These are phyloP conservation scores for Lutraria rhynchaena DNA, from an alignment of 1,140 invertebrate species.

Conservation along the genomic window DNA sequence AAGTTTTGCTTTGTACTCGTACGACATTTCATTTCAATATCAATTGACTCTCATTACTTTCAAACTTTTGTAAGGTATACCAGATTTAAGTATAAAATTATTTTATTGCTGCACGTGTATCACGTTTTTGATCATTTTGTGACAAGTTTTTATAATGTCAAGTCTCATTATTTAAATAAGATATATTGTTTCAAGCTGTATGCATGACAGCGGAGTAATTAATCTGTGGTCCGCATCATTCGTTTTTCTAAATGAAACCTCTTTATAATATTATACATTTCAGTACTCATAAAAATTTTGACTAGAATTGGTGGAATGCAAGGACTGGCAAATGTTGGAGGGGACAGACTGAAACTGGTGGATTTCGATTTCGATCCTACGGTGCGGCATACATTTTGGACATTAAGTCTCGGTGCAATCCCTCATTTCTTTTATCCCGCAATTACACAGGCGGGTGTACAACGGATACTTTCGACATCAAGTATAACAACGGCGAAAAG, in stretches of 20 bases:
- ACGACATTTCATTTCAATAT: no score
- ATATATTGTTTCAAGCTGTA: not conserved
- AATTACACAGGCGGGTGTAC: conserved; percentile 13
- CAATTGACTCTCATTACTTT: no score
- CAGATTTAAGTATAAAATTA: no score
- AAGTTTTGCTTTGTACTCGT: no score
- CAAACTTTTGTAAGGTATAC: no score
- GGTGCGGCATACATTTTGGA: conserved; percentile 11
- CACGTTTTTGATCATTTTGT: no score
- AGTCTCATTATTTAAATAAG: no score
- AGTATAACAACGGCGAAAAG: not conserved
- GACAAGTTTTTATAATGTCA: no score
- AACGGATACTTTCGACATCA: not conserved
- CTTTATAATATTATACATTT: no score
- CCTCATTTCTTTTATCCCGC: conserved; percentile 11
- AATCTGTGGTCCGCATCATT: no score
- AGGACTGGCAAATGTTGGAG: not conserved
- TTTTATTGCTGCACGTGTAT: no score
- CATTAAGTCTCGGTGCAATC: not conserved
- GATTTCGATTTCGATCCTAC: conserved; percentile 11
- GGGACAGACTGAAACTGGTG: not conserved
- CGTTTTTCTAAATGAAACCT: no score
- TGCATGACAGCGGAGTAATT: not conserved
- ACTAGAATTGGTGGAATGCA: not conserved
- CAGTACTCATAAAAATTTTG: conserved; percentile 11